These are phyloP conservation scores for Bombus cullumanus DNA, from an alignment of 1,140 invertebrate genomes.

Conservation along the genomic window DNA sequence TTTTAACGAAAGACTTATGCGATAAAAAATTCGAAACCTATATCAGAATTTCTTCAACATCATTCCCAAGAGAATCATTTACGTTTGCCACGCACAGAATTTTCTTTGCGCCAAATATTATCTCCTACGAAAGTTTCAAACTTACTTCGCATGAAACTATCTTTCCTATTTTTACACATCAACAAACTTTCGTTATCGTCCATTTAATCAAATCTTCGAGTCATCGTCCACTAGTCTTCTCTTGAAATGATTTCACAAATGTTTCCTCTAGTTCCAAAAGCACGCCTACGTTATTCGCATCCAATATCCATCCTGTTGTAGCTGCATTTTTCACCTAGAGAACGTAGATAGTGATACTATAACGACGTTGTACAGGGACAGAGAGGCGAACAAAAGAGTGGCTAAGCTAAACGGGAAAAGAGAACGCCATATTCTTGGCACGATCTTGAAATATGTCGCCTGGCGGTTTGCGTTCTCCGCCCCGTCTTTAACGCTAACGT, in stretches of 20 bases:
- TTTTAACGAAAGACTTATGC: no score
- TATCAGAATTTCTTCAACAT: neutral
- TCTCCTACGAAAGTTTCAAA: neutral
- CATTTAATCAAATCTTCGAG: neutral
- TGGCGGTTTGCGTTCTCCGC: slow-evolving; percentile 33
- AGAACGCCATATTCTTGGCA: slow-evolving; percentile 46
- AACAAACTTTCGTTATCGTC: no score
- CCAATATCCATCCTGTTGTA: neutral
- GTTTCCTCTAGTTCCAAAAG: neutral
- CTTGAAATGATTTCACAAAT: no score
- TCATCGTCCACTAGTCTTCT: neutral
- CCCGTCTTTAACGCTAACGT: slow-evolving; percentile 45
- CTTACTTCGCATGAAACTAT: no score
- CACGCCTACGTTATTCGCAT: neutral
- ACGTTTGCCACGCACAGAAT: neutral
- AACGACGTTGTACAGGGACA: neutral
- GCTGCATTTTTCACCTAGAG: neutral
- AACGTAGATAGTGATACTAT: slow-evolving; percentile 3
- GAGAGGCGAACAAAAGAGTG: neutral
- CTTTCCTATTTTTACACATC: no score
- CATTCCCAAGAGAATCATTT: neutral
- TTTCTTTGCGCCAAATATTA: neutral
- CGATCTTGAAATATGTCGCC: slow-evolving; percentile 49
- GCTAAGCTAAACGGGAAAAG: slow-evolving; percentile 14
- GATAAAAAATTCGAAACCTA: neutral